Evolutionary conservation across 2,888 invertebrate species (phyloP), one percentile per base, ranked within the genome.

Genomic region (Amitus sp.): DNA sequence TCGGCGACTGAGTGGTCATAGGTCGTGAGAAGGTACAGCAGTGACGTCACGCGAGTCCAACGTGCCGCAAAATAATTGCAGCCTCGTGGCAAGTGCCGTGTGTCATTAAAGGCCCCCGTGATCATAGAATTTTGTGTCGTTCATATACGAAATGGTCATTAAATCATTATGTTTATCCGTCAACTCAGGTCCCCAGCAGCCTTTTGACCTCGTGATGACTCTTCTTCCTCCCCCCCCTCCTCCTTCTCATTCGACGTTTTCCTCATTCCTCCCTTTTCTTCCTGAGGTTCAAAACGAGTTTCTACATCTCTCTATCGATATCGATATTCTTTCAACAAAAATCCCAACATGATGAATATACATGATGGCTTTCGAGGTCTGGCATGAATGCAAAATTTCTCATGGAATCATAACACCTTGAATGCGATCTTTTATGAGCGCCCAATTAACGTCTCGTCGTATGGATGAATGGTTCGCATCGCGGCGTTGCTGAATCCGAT

Each of bases 121-220:
- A 79, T 79, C 78, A 77, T 79, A 78, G 78, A 79, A 79, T 78
- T 79, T 78, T 72, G 79, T 79, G 77, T 79, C 79, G 76, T 78
- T 76, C 76, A 72, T 74, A 74, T 74, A 76, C 75, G 77, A 78
- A 78, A 78, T 79, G 77, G 73, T 76, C 77, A 78, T 78, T 79
- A 78, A 79, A 79, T 79, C 78, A 79, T 79, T 77, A 77, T 79
- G 72, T 79, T 79, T 79, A 79, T 75, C 73, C 78, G 76, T 77
- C 78, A 78, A 78, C 76, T 73, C 75, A 68, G 72, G 67, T 70
- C 70, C 69, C 61, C 70, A 65, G 74, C 75, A 76, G 76, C 76
- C 78, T 76, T 72, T 76, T 77, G 77, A 77, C 76, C 76, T 69
- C 71, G 50, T 56, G 60, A 58, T 60, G 60, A 62, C 62, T 64